phyloP scores from a whole-genome alignment of 2,797 vertebrate genomes.

The Acestrorhynchus altus region DNA sequence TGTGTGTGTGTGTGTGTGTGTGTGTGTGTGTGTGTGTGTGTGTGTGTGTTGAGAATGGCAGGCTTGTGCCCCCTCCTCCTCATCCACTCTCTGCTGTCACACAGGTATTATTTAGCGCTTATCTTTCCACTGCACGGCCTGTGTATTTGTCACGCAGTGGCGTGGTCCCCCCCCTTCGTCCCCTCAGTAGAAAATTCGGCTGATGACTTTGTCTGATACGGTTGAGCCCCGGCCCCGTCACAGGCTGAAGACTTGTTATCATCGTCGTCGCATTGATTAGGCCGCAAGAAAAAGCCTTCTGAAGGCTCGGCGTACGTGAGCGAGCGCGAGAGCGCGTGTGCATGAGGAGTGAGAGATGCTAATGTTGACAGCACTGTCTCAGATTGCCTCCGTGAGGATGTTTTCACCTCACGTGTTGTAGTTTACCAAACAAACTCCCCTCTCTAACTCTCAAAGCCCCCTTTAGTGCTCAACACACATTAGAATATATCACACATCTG shows the following conservation, averaged over 20 bases:
- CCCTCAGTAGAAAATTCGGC: slow-evolving; percentile 62
- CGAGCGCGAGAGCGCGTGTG: background rate
- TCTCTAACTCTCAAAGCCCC: too few species aligned
- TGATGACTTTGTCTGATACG: slow-evolving; percentile 65
- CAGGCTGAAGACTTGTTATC: slow-evolving; percentile 59
- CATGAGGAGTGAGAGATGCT: slow-evolving; percentile 29
- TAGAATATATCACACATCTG: too few species aligned
- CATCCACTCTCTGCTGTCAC: slow-evolving; percentile 84
- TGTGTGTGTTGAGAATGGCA: slow-evolving; percentile 52
- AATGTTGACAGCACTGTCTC: slow-evolving; percentile 26
- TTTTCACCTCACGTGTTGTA: slow-evolving; percentile 7
- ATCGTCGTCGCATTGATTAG: slow-evolving; percentile 57
- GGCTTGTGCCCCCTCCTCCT: slow-evolving; percentile 80
- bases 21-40: too few species aligned
- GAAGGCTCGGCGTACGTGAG: slow-evolving; percentile 34
- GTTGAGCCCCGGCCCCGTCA: slow-evolving; percentile 58
- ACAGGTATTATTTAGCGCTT: slow-evolving; percentile 83
- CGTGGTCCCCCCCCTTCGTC: slow-evolving; percentile 40
- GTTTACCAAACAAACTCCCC: background rate
- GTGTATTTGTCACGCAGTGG: slow-evolving; percentile 79
- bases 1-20: too few species aligned
- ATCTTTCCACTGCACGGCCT: slow-evolving; percentile 80
- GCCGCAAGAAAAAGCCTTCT: slow-evolving; percentile 46
- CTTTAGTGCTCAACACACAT: too few species aligned
- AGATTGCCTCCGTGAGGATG: background rate